These are phyloP conservation scores for Polypterus bichir DNA, from an alignment of 2,113 vertebrate genomes.

Conservation along the genomic window DNA sequence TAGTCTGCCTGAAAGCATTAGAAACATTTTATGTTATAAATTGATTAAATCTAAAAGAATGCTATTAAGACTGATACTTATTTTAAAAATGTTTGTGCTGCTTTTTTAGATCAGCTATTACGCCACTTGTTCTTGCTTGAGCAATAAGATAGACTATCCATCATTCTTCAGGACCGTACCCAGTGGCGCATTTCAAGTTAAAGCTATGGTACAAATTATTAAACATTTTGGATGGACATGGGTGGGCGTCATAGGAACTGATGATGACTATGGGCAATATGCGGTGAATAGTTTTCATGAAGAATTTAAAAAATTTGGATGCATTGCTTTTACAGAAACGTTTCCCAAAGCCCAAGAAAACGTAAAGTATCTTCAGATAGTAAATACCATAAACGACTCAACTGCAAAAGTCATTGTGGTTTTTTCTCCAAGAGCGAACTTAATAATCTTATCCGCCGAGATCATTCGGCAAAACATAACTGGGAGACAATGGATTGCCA, in stretches of 20 bases:
- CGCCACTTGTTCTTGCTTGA: slow-evolving; percentile 2
- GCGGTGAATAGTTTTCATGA: slow-evolving; percentile 4
- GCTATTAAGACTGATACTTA: background rate
- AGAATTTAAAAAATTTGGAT: background rate
- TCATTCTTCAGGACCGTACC: slow-evolving; percentile 13
- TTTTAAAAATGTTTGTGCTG: too few species aligned
- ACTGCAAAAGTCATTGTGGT: slow-evolving; percentile 8
- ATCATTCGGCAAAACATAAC: slow-evolving; percentile 8
- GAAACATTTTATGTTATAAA: too few species aligned
- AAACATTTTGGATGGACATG: slow-evolving; percentile 13
- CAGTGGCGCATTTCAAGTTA: slow-evolving; percentile 11
- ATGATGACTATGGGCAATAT: slow-evolving; percentile 9
- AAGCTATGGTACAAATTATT: slow-evolving; percentile 8
- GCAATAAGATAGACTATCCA: slow-evolving; percentile 11
- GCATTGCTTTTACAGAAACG: slow-evolving; percentile 6
- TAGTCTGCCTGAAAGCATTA: too few species aligned
- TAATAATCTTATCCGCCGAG: slow-evolving; percentile 5
- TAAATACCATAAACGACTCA: slow-evolving; percentile 1
- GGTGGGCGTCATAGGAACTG: slow-evolving; percentile 6
- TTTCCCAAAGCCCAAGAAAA: slow-evolving; percentile 1
- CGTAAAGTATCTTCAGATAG: slow-evolving; percentile 2
- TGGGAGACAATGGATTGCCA: slow-evolving; percentile 12
- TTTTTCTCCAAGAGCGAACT: background rate
- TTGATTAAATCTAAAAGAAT: background rate
- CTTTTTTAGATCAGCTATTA: slow-evolving; percentile 9